A percentile compares a stretch with the other conserved stretches of the same genome.
These are phyloP conservation scores for Sebastes diploproa DNA, from an alignment of 2,797 vertebrate species.

Conservation along the genomic window DNA sequence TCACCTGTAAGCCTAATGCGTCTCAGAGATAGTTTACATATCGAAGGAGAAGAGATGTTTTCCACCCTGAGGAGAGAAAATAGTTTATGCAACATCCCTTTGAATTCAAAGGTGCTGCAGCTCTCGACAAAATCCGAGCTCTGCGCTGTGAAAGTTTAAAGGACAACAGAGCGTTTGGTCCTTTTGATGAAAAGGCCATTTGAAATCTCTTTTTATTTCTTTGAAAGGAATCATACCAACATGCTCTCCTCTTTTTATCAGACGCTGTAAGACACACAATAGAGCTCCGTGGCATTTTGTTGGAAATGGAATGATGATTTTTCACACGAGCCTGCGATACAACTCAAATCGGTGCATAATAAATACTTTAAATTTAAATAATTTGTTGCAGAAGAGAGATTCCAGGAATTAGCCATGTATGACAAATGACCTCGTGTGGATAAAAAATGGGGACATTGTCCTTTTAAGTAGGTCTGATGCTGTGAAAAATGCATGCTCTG, in stretches of 20 bases:
- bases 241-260: not conserved
- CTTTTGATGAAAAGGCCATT: conserved; percentile 55
- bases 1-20: not conserved
- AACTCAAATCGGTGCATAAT: conserved; percentile 8
- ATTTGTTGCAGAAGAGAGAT: conserved; percentile 10
- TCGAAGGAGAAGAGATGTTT: conserved; percentile 1
- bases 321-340: not conserved
- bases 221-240: conserved; percentile 13
- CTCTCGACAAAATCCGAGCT: conserved; percentile 38
- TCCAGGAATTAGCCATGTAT: not conserved
- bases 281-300: not conserved
- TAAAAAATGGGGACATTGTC: conserved; percentile 23
- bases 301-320: not conserved
- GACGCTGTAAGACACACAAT: not conserved
- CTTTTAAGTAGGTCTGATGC: conserved; percentile 42
- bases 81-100: conserved; percentile 2
- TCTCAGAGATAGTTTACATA: conserved; percentile 13
- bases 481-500: conserved; percentile 42
- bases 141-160: conserved; percentile 27
- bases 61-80: conserved; percentile 5
- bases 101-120: conserved; percentile 40
- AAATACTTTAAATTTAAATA: conserved; percentile 18
- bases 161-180: conserved; percentile 24
- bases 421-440: conserved; percentile 22
- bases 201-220: not conserved